phyloP scores from a whole-genome alignment of 2,797 vertebrate species.

The Columba guinea region DNA sequence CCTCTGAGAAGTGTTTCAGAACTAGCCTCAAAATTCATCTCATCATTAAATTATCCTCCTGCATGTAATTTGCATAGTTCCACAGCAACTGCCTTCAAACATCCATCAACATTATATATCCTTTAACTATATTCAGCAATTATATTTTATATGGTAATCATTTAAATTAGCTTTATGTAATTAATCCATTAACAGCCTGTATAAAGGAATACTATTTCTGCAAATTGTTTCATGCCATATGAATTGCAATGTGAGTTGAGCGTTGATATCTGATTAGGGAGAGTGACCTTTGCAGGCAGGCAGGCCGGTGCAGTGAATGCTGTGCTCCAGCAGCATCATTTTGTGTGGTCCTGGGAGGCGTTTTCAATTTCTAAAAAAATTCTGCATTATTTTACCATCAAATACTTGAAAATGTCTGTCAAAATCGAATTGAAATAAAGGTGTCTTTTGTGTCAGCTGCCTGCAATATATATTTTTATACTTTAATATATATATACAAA shows the following conservation, averaged over 20 bases:
- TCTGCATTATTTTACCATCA: not conserved
- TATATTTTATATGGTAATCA: constrained; percentile 17
- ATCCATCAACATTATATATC: constrained; percentile 1
- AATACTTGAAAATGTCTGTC: not conserved
- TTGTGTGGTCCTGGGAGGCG: not conserved
- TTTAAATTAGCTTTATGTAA: constrained; percentile 43
- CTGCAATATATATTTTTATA: not conserved
- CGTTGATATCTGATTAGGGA: not conserved
- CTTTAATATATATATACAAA: not conserved
- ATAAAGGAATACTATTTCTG: constrained; percentile 18
- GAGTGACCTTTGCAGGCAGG: constrained; percentile 1
- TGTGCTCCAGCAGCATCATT: not conserved
- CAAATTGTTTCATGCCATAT: not conserved
- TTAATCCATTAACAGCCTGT: constrained; percentile 47
- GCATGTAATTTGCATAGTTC: not conserved
- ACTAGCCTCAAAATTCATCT: not conserved
- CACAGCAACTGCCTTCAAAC: constrained; percentile 12
- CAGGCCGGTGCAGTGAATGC: not conserved
- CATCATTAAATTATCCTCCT: not conserved
- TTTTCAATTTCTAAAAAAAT: not conserved
- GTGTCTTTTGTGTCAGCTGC: not conserved
- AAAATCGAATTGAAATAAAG: not conserved
- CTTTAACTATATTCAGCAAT: constrained; percentile 1
- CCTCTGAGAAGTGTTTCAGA: not conserved
- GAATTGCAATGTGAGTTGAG: not conserved